Evolutionary conservation across 2,797 vertebrate species (phyloP).

Genomic region (Pipistrellus nathusii): DNA sequence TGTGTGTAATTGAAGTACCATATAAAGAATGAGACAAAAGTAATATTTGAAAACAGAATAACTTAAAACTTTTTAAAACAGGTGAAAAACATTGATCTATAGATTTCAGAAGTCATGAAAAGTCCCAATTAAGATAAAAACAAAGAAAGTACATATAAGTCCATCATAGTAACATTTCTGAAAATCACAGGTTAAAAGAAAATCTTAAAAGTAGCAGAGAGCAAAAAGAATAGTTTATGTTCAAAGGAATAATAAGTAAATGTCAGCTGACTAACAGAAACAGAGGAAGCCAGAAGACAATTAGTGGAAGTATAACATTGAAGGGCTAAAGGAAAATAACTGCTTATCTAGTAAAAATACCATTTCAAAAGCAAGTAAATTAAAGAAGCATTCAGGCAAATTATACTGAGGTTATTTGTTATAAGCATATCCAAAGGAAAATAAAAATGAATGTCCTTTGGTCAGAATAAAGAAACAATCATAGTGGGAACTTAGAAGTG

Average conservation of each 20-base stretch:
- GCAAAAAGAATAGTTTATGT: background rate
- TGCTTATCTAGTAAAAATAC: background rate
- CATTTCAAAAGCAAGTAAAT: background rate
- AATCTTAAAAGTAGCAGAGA: background rate
- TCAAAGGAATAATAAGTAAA: background rate
- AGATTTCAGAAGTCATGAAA: background rate
- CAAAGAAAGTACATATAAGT: background rate
- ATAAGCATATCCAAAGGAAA: constrained; percentile 37
- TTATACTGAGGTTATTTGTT: background rate
- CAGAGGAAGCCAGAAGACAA: background rate
- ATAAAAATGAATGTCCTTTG: background rate
- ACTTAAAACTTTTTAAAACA: constrained; percentile 19
- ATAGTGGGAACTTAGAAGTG: background rate
- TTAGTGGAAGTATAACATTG: background rate
- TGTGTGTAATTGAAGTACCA: background rate
- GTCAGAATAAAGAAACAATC: constrained; percentile 21
- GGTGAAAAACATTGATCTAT: background rate
- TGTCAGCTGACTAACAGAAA: background rate
- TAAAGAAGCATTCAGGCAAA: constrained; percentile 18
- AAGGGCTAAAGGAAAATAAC: background rate
- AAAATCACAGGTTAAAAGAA: constrained; percentile 3
- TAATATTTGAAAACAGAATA: background rate
- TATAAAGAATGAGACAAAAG: background rate
- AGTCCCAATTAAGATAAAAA: constrained; percentile 23
- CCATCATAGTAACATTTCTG: background rate